Percentiles rank a stretch among this genome's conserved stretches.
These are phyloP conservation scores for Drosophila picticornis DNA, from an alignment of 2,888 invertebrate species.

Conservation along the genomic window DNA sequence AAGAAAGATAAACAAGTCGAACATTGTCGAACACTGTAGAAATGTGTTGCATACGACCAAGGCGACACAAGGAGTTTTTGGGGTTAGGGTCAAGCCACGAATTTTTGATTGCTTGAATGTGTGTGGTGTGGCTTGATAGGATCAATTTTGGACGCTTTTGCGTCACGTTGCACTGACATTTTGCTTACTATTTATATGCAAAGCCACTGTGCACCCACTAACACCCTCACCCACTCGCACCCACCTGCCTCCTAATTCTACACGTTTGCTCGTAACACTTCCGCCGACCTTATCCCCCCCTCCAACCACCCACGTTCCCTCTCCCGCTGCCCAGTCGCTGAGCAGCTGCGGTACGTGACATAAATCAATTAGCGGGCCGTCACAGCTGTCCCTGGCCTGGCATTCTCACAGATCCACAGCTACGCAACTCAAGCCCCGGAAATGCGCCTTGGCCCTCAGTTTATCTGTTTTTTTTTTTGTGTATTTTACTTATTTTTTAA, in stretches of 20 bases:
- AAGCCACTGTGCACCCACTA: background rate
- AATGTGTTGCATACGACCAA: conserved; percentile 5
- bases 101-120: background rate
- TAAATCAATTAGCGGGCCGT: conserved; percentile 72
- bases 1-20: background rate
- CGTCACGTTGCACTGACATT: conserved; percentile 69
- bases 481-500: background rate
- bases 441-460: conserved; percentile 64
- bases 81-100: background rate
- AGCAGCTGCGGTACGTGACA: conserved; percentile 69
- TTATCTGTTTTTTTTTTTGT: background rate
- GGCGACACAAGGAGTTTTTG: background rate
- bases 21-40: background rate
- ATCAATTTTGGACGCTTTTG: conserved; percentile 30
- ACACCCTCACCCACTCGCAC: background rate
- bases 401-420: conserved; percentile 57
- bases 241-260: background rate
- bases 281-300: background rate
- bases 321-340: background rate
- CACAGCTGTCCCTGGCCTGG: conserved; percentile 63
- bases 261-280: conserved; percentile 9
- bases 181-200: conserved; percentile 63
- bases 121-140: conserved; percentile 1
- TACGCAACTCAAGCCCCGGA: conserved; percentile 50
- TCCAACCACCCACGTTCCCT: background rate